Evolutionary conservation across 2,797 vertebrate genomes (phyloP).

Genomic region (Eulemur coronatus): DNA sequence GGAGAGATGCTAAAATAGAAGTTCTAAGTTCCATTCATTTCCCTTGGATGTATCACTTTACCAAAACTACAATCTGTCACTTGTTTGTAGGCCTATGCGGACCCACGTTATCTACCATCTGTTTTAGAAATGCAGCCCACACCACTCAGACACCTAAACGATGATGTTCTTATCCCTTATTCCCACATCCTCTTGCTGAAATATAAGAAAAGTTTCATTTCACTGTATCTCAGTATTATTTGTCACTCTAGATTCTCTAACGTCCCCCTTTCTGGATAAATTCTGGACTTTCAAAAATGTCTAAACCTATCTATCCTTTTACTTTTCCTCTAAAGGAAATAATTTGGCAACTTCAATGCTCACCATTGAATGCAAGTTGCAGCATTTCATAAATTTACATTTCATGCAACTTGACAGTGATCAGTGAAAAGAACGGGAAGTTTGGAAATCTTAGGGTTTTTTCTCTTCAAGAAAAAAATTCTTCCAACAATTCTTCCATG

Average conservation of each 20-base stretch:
- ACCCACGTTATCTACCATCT: constrained; percentile 19
- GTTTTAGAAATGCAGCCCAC: constrained; percentile 1
- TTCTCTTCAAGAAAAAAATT: neutral
- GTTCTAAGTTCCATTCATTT: neutral
- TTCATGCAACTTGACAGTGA: neutral
- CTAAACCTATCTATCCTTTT: neutral
- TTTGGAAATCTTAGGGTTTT: neutral
- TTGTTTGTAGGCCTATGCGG: neutral
- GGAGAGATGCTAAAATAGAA: neutral
- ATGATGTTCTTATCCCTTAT: neutral
- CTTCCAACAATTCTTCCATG: neutral
- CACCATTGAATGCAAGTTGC: neutral
- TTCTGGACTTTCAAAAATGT: constrained; percentile 15
- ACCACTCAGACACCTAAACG: neutral
- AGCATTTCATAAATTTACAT: neutral
- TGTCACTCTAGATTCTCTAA: neutral
- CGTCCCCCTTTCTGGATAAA: neutral
- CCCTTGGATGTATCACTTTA: neutral
- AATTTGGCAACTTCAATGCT: neutral
- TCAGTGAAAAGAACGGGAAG: constrained; percentile 4
- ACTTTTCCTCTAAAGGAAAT: neutral
- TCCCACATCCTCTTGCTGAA: neutral
- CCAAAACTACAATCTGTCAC: constrained; percentile 21
- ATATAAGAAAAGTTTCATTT: neutral
- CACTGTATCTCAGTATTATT: neutral